phyloP scores from a whole-genome alignment of 2,113 vertebrate species.

The Atherinomorus stipes region DNA sequence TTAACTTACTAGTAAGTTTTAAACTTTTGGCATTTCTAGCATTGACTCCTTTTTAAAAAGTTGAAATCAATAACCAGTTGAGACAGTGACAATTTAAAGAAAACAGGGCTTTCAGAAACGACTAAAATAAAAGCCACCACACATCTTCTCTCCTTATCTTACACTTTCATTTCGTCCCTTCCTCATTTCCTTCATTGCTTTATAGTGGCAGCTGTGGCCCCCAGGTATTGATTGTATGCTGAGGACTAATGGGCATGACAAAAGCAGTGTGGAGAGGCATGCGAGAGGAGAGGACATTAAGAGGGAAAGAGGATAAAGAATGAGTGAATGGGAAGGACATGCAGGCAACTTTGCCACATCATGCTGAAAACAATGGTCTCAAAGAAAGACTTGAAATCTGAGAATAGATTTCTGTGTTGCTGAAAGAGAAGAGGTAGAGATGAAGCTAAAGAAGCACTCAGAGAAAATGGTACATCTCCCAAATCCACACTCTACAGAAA shows the following conservation, averaged over 20 bases:
- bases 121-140: slow-evolving; percentile 14
- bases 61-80: slow-evolving; percentile 22
- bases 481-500: too few species aligned
- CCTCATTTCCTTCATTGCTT: slow-evolving; percentile 38
- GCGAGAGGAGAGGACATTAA: slow-evolving; percentile 27
- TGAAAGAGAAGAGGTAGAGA: background rate
- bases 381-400: slow-evolving; percentile 3
- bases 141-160: background rate
- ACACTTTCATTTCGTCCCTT: slow-evolving; percentile 39
- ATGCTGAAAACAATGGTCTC: slow-evolving; percentile 1
- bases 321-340: slow-evolving; percentile 18
- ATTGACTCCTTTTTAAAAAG: slow-evolving; percentile 8
- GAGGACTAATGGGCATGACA: slow-evolving; percentile 63
- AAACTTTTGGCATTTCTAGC: slow-evolving; percentile 17
- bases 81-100: slow-evolving; percentile 24
- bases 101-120: slow-evolving; percentile 29
- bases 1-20: slow-evolving; percentile 7
- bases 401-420: background rate
- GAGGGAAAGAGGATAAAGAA: slow-evolving; percentile 24
- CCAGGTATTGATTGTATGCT: slow-evolving; percentile 53
- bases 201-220: slow-evolving; percentile 31
- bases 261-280: slow-evolving; percentile 36
- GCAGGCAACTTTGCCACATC: background rate
- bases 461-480: too few species aligned
- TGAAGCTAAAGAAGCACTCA: background rate